phyloP scores from a whole-genome alignment of 2,888 invertebrate species.

The Cepaea hortensis region DNA sequence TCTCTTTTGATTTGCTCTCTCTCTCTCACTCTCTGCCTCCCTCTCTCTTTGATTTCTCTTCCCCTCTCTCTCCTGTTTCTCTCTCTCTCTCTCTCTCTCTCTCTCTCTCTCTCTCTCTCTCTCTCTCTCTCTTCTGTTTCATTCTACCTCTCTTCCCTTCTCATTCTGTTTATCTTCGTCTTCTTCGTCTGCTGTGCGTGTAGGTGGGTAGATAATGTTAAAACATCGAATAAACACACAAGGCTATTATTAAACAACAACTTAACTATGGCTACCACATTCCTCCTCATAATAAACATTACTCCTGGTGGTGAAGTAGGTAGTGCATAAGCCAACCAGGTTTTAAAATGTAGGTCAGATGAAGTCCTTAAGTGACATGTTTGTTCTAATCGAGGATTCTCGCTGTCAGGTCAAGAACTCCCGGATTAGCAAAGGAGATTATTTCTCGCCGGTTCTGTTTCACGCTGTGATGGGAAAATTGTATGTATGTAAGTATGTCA shows the following conservation, averaged over 20 bases:
- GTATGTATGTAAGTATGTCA: not conserved
- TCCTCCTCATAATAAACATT: not conserved
- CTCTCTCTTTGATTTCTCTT: not conserved
- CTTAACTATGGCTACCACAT: no score
- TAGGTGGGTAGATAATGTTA: no score
- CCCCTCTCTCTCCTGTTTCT: not conserved
- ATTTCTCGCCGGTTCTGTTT: not conserved
- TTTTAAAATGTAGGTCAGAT: slow-evolving; percentile 19
- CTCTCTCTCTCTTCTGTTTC: not conserved
- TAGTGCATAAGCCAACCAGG: not conserved
- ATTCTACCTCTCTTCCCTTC: not conserved
- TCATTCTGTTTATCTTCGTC: slow-evolving; percentile 15
- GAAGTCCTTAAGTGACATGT: slow-evolving; percentile 20
- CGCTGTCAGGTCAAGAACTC: slow-evolving; percentile 8
- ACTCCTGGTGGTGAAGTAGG: not conserved
- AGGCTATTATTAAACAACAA: no score
- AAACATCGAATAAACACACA: no score
- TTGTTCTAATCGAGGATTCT: slow-evolving; percentile 16
- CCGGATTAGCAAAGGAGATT: not conserved
- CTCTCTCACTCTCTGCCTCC: not conserved
- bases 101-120: not conserved
- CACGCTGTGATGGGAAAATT: not conserved
- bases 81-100: not conserved
- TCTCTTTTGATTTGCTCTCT: not conserved
- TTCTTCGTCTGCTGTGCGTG: not conserved